These are phyloP conservation scores for Fissipunctia ypsillon DNA, from an alignment of 2,888 invertebrate species.

Conservation along the genomic window DNA sequence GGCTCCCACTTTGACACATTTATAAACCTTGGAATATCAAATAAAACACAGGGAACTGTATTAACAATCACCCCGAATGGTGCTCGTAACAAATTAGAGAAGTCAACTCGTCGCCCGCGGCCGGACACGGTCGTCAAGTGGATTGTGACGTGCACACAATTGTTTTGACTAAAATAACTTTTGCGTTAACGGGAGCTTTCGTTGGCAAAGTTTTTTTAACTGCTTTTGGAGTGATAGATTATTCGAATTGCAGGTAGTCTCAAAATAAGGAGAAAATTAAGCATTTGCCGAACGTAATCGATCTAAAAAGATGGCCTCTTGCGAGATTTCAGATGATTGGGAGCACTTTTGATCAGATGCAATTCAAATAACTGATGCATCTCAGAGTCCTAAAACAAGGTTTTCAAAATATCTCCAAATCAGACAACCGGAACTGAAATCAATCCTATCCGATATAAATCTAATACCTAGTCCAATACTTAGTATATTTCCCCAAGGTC, in stretches of 20 bases:
- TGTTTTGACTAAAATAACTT: conserved; percentile 69
- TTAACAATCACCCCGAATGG: conserved; percentile 63
- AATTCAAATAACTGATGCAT: not conserved
- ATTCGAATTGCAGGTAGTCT: not conserved
- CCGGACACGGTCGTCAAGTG: conserved; percentile 75
- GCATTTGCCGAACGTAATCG: not conserved
- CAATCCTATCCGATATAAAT: conserved; percentile 4
- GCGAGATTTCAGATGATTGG: not conserved
- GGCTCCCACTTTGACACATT: conserved; percentile 31
- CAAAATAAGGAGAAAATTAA: not conserved
- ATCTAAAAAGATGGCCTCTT: not conserved
- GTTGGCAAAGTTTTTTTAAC: conserved; percentile 1
- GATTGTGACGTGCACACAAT: conserved; percentile 69
- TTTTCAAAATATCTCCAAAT: not conserved
- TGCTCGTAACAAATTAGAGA: conserved; percentile 65
- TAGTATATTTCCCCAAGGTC: conserved; percentile 56
- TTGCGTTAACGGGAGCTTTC: conserved; percentile 44
- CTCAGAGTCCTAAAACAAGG: not conserved
- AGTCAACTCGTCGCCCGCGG: conserved; percentile 63
- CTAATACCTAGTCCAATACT: conserved; percentile 28
- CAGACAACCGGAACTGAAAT: conserved; percentile 2
- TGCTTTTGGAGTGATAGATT: not conserved
- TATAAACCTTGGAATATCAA: conserved; percentile 36
- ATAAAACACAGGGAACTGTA: conserved; percentile 51
- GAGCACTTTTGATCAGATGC: not conserved